Evolutionary conservation across 2,797 vertebrate species (phyloP).

Genomic region (Alca torda): DNA sequence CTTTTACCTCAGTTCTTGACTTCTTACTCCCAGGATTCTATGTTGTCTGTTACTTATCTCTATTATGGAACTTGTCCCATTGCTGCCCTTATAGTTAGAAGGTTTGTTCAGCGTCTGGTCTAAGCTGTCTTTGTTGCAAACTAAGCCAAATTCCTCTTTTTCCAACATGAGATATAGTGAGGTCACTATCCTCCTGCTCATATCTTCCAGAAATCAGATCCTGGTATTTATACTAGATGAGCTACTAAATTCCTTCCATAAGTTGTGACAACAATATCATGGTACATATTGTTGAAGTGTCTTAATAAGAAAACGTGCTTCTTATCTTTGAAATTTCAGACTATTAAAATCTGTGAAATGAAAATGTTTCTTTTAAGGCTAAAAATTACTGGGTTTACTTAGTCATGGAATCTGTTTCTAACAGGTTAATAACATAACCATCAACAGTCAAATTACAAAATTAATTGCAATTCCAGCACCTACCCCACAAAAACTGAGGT

Average conservation of each 20-base stretch:
- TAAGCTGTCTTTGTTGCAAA: neutral
- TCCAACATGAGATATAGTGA: neutral
- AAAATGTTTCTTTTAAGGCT: neutral
- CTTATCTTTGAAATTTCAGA: neutral
- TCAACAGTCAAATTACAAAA: neutral
- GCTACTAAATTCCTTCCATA: neutral
- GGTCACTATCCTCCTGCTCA: neutral
- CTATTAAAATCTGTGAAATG: neutral
- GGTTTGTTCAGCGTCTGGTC: neutral
- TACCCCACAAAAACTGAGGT: slow-evolving; percentile 57
- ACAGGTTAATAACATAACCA: slow-evolving; percentile 46
- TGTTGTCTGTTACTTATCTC: neutral
- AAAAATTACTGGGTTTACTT: neutral
- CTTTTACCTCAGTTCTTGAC: neutral
- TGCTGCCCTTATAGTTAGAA: neutral
- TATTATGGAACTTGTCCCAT: neutral
- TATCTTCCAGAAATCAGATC: neutral
- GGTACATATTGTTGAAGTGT: neutral
- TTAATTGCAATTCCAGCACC: slow-evolving; percentile 17
- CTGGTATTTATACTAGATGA: neutral
- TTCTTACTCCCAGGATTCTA: neutral
- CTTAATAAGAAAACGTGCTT: neutral
- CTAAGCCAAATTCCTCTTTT: neutral
- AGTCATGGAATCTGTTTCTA: neutral
- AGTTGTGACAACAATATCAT: neutral